Conservation (phyloP, 2,888 invertebrate species). For the Drosophila demipolita region DNA sequence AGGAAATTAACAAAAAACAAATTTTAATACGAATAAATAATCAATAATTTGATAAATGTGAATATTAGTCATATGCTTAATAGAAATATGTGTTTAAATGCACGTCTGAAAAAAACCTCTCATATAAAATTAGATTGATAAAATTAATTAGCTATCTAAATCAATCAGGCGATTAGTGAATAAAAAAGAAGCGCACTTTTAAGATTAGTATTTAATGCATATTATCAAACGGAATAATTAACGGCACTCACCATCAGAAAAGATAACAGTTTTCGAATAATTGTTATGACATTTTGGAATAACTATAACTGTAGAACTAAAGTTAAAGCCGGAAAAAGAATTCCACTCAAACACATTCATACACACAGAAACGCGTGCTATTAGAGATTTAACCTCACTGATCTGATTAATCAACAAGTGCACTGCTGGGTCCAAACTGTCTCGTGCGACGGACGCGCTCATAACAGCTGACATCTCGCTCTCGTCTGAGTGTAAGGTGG, state of each 20-base stretch:
- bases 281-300: conserved; percentile 1
- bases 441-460: conserved; percentile 13
- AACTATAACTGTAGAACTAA: not conserved
- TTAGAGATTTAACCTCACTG: conserved; percentile 8
- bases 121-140: too few species aligned
- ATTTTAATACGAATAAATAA: too few species aligned
- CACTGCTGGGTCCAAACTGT: not conserved
- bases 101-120: not conserved
- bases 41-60: not conserved
- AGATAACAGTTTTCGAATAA: conserved; percentile 21
- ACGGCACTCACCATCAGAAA: not conserved
- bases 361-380: not conserved
- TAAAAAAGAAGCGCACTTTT: not conserved
- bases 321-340: not conserved
- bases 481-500: not conserved
- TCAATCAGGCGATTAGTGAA: not conserved
- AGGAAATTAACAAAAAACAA: too few species aligned
- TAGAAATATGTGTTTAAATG: not conserved
- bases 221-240: conserved; percentile 4
- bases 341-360: not conserved
- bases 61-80: not conserved
- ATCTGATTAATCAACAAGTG: conserved; percentile 55
- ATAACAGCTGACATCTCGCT: conserved; percentile 42
- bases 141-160: not conserved
- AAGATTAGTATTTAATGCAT: conserved; percentile 9